phyloP scores from a whole-genome alignment of 1,140 invertebrate genomes.

The Tetramorium parvispinum region DNA sequence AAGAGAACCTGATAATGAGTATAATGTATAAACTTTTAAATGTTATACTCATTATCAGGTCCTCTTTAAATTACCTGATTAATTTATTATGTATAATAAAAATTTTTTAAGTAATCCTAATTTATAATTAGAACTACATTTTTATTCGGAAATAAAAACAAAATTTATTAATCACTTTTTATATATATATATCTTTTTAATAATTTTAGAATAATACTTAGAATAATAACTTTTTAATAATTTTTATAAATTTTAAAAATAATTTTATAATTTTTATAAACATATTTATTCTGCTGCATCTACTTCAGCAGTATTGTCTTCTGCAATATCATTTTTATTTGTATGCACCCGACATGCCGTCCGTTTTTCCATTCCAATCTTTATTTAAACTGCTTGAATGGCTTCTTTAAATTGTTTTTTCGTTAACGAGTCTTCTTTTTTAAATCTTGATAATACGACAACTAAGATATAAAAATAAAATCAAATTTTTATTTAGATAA shows the following conservation, averaged over 20 bases:
- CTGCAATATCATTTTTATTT: no score
- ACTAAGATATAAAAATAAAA: not conserved
- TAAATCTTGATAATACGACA: not conserved
- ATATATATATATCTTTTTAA: no score
- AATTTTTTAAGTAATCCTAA: not conserved
- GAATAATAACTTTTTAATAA: not conserved
- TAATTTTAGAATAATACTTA: not conserved
- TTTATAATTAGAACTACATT: not conserved
- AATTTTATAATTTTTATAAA: not conserved
- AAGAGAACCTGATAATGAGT: not conserved
- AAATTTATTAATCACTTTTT: no score
- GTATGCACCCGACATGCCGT: not conserved
- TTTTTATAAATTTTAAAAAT: not conserved
- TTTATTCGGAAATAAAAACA: no score
- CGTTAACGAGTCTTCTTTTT: not conserved
- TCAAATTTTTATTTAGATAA: no score
- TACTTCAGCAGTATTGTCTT: not conserved
- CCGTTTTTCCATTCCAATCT: constrained; percentile 1
- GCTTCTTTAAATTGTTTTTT: not conserved
- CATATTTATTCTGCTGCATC: not conserved
- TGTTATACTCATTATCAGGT: not conserved
- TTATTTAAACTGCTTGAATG: not conserved
- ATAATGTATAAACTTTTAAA: not conserved
- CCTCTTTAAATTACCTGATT: not conserved
- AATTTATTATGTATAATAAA: not conserved